Evolutionary conservation across 37 sponge, comb jelly and placozoan species (phyloP).

Genomic region (Spongilla lacustris): DNA sequence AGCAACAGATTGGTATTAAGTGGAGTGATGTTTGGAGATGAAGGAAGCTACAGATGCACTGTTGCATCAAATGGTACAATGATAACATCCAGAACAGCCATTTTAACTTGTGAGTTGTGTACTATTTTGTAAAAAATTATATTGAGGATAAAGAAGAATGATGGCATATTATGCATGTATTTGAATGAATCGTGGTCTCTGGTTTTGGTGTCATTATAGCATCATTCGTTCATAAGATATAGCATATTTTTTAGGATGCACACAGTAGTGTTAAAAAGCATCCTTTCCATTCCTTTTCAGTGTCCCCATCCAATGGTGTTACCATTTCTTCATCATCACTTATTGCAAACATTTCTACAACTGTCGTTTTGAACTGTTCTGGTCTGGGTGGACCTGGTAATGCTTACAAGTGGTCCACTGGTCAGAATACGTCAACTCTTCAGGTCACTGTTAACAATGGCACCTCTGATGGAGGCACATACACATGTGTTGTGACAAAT

Average conservation of each 20-base stretch:
- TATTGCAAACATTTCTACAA: too few species aligned
- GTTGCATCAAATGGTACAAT: neutral
- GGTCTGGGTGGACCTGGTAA: slow-evolving; percentile 57
- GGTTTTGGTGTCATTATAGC: too few species aligned
- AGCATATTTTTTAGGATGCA: too few species aligned
- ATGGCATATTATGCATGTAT: too few species aligned
- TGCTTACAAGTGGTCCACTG: slow-evolving; percentile 35
- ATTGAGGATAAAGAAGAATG: too few species aligned
- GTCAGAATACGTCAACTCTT: neutral
- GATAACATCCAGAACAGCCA: neutral
- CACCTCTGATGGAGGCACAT: slow-evolving; percentile 33
- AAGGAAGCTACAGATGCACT: slow-evolving; percentile 12
- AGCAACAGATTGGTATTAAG: neutral
- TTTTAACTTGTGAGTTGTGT: slow-evolving; percentile 13
- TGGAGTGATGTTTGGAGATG: neutral
- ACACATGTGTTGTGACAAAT: slow-evolving; percentile 62
- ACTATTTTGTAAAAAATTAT: too few species aligned
- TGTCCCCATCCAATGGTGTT: neutral
- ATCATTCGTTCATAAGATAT: too few species aligned
- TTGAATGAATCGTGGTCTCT: too few species aligned
- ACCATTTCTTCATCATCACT: neutral
- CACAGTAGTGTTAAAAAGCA: neutral
- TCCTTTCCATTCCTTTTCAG: too few species aligned
- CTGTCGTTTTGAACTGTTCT: slow-evolving; percentile 39
- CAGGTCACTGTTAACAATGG: neutral